These are phyloP conservation scores for Perizoma flavofasciatum DNA, from an alignment of 2,888 invertebrate genomes.

Conservation along the genomic window DNA sequence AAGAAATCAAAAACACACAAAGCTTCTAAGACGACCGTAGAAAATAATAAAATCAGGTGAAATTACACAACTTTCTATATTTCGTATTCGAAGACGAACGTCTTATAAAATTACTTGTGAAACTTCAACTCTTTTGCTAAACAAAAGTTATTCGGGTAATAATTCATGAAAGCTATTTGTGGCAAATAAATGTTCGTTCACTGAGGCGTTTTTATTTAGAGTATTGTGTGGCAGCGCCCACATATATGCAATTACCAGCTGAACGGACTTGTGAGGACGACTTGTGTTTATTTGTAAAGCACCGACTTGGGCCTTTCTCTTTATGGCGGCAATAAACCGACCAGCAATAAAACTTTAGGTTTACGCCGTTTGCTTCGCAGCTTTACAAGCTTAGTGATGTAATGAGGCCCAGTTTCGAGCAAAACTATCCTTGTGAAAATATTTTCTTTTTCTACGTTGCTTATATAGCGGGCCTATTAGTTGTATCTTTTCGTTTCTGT, in stretches of 20 bases:
- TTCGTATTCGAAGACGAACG: conserved; percentile 28
- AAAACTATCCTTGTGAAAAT: conserved; percentile 30
- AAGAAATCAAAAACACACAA: conserved; percentile 14
- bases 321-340: conserved; percentile 61
- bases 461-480: conserved; percentile 6
- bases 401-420: conserved; percentile 38
- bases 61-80: conserved; percentile 32
- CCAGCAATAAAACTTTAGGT: conserved; percentile 62
- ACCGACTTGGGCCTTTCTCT: conserved; percentile 47
- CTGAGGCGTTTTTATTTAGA: conserved; percentile 40
- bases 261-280: conserved; percentile 35
- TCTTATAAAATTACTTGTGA: conserved; percentile 31
- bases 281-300: conserved; percentile 55
- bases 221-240: conserved; percentile 25
- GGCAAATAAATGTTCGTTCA: conserved; percentile 31
- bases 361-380: conserved; percentile 48
- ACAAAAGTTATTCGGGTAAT: conserved; percentile 36
- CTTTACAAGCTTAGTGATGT: conserved; percentile 44
- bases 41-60: conserved; percentile 27
- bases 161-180: conserved; percentile 35
- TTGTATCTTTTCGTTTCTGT: conserved; percentile 17
- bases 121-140: conserved; percentile 36
- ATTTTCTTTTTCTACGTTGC: conserved; percentile 21
- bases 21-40: not conserved
- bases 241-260: conserved; percentile 50